Base-by-base conservation (phyloP, 2,888 invertebrate species). In the Caenorhabditis imperialis region DNA sequence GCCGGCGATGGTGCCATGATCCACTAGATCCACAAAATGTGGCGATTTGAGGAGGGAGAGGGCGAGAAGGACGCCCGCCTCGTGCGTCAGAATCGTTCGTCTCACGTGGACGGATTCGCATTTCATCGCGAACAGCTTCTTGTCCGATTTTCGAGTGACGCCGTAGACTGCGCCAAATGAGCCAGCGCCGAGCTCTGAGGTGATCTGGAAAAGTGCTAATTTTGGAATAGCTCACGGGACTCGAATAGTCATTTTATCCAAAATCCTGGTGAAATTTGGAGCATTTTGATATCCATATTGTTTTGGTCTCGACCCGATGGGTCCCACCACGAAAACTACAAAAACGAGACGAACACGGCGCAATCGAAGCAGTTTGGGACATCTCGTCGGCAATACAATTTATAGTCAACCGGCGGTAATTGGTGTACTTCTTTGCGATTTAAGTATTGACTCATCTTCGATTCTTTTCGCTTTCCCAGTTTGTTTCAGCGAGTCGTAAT, bases 111-210 rank as follows among this genome's bases (percentile, higher is more conserved):
- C 47, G 1, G 79, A 71, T 51, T 83, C 84, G 58, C 81, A 81
- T 50, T 84, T 84, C 77, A 83, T 74, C 6, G 84, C 84, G 30
- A 77, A 73, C 16, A 50, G 18, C 20, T 55, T 45, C 4, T 58
- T 42, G 54, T 79, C 83, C 1, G 37, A 37, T 35, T 47, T 25
- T 12, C 79, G 65, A 10, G 50, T 57, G 12, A 81, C 79, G 8
- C 48, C 50, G 48, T 42, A 84, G 1, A 84, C 84, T 8, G 82
- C 78, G 0, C 84, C 84, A 54, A 82, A 84, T 20, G 82, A 78
- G n/a, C 84, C 84, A 45, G 70, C 67, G 0, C 84, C 84, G 47
- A 84, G 81, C 27, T 67, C 58, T 12, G 53, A 22, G 37, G 35
- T 25, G n/a, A 71, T 42, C 75, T 71, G 50, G 10, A 63, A 62